Evolutionary conservation across 1,140 invertebrate genomes (phyloP), one percentile per base, ranked within the genome.

Genomic region (Drosophila hydei): DNA sequence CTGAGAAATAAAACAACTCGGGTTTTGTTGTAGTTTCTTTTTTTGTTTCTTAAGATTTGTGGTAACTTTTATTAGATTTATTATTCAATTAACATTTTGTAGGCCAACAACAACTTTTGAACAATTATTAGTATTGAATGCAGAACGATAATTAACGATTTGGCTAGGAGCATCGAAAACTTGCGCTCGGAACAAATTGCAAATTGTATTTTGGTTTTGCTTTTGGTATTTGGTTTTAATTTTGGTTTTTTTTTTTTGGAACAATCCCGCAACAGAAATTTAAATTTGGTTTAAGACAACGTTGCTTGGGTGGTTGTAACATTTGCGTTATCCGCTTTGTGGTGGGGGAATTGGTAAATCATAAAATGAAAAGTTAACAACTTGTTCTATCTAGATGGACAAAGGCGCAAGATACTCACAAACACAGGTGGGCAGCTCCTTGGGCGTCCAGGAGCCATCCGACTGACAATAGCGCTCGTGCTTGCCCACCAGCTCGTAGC

Each of bases 401-500:
- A 40, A 43, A 54, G 64, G 52, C 27, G 19, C 25, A 50, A 11
- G 6, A 75, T 90, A 94, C 94, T 95, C 92, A 95, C 97, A 96
- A 92, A 97, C 96, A 93, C 97, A 98, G 51, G 96, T 95, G 0
- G 97, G 97, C 27, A 97, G 92, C 88, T 98, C 96, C 89, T 96
- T 95, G 1, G 98, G 98, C 9, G 94, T 95, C 98, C 97, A 98
- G 80, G 93, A 95, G 2, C 96, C 97, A 89, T 98, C 96, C 3
- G 96, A 95, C 90, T 97, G 95, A 89, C 97, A 98, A 85, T 95
- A 94, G 42, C 97, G 94, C 79, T 97, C 96, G 0, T 95, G 93
- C 65, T 95, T 94, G 19, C 98, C 98, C 6, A 97, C 95, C 48
- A 99, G 92, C 91, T 99, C 97, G 92, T 97, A 99, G 0, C 97